phyloP scores from a whole-genome alignment of 2,888 invertebrate genomes.

The Muscina levida region DNA sequence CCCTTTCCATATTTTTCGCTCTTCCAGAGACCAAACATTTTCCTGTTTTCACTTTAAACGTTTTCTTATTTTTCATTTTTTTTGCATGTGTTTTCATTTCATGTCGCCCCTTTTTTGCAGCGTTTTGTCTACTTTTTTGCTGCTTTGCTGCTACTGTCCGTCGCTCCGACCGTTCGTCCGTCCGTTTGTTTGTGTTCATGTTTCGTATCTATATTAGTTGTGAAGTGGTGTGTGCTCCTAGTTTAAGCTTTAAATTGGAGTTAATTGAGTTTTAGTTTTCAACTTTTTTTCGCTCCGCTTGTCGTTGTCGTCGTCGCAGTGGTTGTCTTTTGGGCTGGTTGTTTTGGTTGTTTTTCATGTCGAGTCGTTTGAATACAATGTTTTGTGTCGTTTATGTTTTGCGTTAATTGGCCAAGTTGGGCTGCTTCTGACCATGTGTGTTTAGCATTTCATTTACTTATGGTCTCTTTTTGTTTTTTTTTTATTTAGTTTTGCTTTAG shows the following conservation, averaged over 20 bases:
- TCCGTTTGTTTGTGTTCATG: slow-evolving; percentile 42
- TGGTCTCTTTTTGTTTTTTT: slow-evolving; percentile 21
- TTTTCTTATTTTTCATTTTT: neutral
- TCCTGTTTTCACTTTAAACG: slow-evolving; percentile 62
- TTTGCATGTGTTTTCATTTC: slow-evolving; percentile 25
- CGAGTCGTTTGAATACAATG: slow-evolving; percentile 4
- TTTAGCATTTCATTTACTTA: slow-evolving; percentile 50
- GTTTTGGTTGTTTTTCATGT: slow-evolving; percentile 42
- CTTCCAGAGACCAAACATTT: slow-evolving; percentile 43
- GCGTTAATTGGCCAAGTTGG: slow-evolving; percentile 65
- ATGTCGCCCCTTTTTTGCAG: slow-evolving; percentile 11
- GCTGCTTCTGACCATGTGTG: slow-evolving; percentile 63
- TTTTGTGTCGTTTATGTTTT: slow-evolving; percentile 62
- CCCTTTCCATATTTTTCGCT: no score
- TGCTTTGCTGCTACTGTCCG: slow-evolving; percentile 26
- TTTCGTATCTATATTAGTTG: slow-evolving; percentile 31
- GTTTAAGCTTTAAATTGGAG: slow-evolving; percentile 61
- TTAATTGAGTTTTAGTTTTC: slow-evolving; percentile 61
- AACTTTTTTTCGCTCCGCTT: slow-evolving; percentile 35
- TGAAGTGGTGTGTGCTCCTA: slow-evolving; percentile 40
- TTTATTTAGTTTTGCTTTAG: slow-evolving; percentile 41
- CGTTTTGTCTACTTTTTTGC: no score
- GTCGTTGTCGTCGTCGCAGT: slow-evolving; percentile 4
- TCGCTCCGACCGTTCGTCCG: slow-evolving; percentile 8
- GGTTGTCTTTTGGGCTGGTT: neutral